These are phyloP conservation scores for Eira barbara DNA, from an alignment of 2,113 vertebrate species.

Conservation along the genomic window DNA sequence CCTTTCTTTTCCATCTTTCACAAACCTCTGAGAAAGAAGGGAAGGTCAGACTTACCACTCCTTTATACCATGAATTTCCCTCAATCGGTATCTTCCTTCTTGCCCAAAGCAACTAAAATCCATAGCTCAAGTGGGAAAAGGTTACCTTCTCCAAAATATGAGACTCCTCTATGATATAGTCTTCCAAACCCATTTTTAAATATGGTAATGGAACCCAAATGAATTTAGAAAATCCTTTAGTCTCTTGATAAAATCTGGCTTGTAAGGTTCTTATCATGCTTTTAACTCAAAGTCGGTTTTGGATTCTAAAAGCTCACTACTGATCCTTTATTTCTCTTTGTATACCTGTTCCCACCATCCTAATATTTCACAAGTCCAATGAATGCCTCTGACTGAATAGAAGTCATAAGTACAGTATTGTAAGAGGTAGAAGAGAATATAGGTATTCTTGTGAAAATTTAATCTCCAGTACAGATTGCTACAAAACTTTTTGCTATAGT, in stretches of 20 bases:
- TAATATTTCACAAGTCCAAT: background rate
- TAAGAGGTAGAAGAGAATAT: background rate
- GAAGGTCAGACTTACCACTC: background rate
- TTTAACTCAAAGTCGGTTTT: conserved; percentile 28
- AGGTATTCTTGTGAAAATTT: background rate
- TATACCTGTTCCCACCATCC: background rate
- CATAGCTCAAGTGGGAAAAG: background rate
- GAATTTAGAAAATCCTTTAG: conserved; percentile 5
- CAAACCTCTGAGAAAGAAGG: background rate
- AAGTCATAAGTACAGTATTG: background rate
- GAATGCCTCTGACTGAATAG: background rate
- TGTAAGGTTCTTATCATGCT: conserved; percentile 25
- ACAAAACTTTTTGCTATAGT: background rate
- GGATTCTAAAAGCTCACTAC: background rate
- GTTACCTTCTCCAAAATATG: background rate
- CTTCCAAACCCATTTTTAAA: background rate
- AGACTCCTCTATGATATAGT: background rate
- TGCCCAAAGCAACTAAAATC: background rate
- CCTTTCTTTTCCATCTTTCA: background rate
- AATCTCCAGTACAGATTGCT: background rate
- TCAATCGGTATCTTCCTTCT: background rate
- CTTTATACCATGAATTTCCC: background rate
- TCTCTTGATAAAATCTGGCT: background rate
- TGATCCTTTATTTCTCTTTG: background rate
- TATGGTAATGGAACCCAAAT: background rate